These are phyloP conservation scores for Nymphicus hollandicus DNA, from an alignment of 2,113 vertebrate genomes.

Conservation along the genomic window DNA sequence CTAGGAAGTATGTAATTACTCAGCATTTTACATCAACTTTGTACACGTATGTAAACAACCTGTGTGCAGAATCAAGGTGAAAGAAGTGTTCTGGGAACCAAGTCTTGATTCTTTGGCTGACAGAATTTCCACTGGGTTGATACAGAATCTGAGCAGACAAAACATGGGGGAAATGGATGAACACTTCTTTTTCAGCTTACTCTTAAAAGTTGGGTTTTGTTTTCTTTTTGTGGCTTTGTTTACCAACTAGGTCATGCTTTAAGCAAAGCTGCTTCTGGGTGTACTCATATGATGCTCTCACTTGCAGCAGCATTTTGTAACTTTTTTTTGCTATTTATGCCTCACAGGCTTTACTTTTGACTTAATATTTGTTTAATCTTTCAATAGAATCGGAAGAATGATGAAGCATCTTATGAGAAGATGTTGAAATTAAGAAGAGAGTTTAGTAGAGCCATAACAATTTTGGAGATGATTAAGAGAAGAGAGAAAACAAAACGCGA, in stretches of 20 bases:
- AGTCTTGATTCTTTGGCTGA: not conserved
- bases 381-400: constrained; percentile 90
- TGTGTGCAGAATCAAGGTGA: not conserved
- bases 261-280: not conserved
- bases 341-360: not conserved
- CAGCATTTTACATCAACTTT: not conserved
- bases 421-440: constrained; percentile 92
- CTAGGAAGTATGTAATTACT: too few relatives aligned
- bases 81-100: not conserved
- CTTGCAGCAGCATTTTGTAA: not conserved
- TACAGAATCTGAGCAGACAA: not conserved
- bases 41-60: fast-evolving
- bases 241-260: not conserved
- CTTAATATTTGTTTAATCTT: not conserved
- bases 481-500: constrained; percentile 91
- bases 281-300: not conserved
- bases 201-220: not conserved
- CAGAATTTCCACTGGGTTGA: not conserved
- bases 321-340: not conserved
- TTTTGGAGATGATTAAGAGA: constrained; percentile 94
- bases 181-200: not conserved
- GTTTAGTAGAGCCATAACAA: constrained; percentile 91
- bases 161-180: not conserved
- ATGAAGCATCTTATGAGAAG: constrained; percentile 93
- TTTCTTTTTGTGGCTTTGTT: not conserved